Evolutionary conservation across 2,888 invertebrate species (phyloP), one percentile per base, ranked within the genome.

Genomic region (Synergus laeviventris): DNA sequence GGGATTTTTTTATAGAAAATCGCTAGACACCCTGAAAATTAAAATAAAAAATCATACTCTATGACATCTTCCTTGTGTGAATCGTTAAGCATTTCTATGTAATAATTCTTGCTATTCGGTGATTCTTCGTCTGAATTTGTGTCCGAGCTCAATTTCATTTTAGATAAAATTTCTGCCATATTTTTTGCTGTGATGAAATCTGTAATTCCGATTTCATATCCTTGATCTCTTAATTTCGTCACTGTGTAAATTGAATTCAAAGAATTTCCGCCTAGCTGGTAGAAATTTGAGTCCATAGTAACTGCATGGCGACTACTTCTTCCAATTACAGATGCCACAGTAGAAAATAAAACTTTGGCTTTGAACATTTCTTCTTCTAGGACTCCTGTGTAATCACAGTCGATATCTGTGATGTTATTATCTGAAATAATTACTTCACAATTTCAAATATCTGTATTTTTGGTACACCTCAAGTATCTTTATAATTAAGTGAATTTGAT

Each of bases 181-280:
- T 93, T 94, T 39, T 93, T 92, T 0, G 97, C 95, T 0, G 93
- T 93, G 49, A 97, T 94, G 87, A 97, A 97, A 85, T 97, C 96
- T 2, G 95, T 94, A 82, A 97, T 96, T 82, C 96, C 94, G 82
- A 97, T 95, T 83, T 93, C 93, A 87, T 95, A 97, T 14, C 96
- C 96, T 86, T 94, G 94, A 76, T 97, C 96, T 64, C 94, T 92
- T 73, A 97, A 89, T 86, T 94, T 93, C 0, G 96, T 95, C 8
- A 97, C 96, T 0, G 96, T 96, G 83, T 94, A 95, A 77, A 97
- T 95, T 0, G 97, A 96, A 89, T 97, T 97, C 24, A 97, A 92
- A 0, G 97, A 97, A 87, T 97, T 97, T 14, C 97, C 97, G 1
- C 97, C 97, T 59, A 97, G 92, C 84, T 96, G 95, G 88, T 95